Base-by-base conservation (phyloP, 2,113 vertebrate genomes). In the Rhinolophus sinicus region DNA sequence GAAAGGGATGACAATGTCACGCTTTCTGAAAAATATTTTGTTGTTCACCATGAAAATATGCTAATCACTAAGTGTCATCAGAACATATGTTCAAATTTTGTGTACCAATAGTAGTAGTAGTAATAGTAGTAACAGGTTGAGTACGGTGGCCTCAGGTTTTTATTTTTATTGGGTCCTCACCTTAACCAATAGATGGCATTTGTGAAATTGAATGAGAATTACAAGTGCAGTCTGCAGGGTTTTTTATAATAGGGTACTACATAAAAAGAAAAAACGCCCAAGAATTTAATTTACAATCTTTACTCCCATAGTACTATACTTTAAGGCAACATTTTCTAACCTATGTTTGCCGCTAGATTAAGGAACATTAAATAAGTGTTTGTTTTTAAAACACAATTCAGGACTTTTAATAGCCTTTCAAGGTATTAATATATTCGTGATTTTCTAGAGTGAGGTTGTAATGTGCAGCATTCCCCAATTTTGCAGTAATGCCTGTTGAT, bases 271-370 rank as follows among this genome's bases (percentile, higher is more conserved):
- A 72, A 65, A 72, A 89, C 85, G 10, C 4, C 44, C 7, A 72
- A 21, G 19, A 77, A 88, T 87, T 91, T 86, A 54, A 50, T 86
- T 85, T 91, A 69, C 5, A 82, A 18, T 6, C 28, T 88, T 67
- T 30, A 92, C 6, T 64, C 2, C 10, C 4, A 22, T 92, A 82
- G 6, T 18, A 84, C 15, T 86, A 3, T 92, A 54, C 21, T 86
- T 96, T 69, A 80, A 92, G 62, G 56, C 38, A 90, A 9, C 56
- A 65, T 97, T 92, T 97, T 16, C 72, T 88, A 60, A 93, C 84
- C n/a, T 89, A 0, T 81, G 12, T 93, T 91, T 87, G 62, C 56
- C 50, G 50, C 3, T 87, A 4, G 21, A 80, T 90, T 93, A 87
- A 90, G 28, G 38, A 90, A 69, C 65, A 50, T 86, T 86, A 50